Evolutionary conservation across 2,113 vertebrate genomes (phyloP).

Genomic region (Passer domesticus): DNA sequence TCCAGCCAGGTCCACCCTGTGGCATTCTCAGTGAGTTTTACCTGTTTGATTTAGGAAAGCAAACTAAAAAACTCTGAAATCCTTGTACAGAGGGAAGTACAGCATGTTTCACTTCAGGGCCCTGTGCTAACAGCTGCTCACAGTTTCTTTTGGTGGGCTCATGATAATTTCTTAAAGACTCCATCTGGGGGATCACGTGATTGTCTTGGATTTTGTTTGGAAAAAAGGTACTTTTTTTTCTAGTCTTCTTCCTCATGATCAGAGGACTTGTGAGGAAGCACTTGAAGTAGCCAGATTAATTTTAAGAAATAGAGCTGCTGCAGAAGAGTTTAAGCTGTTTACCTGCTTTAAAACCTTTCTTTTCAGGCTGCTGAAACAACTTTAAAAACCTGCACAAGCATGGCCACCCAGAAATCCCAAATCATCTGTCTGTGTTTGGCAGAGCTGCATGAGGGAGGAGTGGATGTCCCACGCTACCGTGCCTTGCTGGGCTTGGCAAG

Average conservation of each 20-base stretch:
- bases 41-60: not conserved
- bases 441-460: not conserved
- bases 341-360: not conserved
- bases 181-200: rapidly evolving
- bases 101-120: not conserved
- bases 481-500: not conserved
- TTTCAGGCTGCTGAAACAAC: not conserved
- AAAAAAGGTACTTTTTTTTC: not conserved
- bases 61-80: not conserved
- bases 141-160: not conserved
- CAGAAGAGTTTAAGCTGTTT: not conserved
- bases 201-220: not conserved
- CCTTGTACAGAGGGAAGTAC: not conserved
- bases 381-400: not conserved
- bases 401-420: not conserved
- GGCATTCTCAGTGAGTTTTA: not conserved
- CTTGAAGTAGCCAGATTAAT: not conserved
- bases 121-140: not conserved
- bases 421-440: not conserved
- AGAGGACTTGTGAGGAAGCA: not conserved
- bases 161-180: not conserved
- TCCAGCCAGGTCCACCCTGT: not conserved
- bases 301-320: rapidly evolving
- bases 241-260: not conserved
- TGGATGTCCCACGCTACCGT: rapidly evolving